Conservation (phyloP, 53 echinoderm and acorn worm species). For the Stichopus horrens region DNA sequence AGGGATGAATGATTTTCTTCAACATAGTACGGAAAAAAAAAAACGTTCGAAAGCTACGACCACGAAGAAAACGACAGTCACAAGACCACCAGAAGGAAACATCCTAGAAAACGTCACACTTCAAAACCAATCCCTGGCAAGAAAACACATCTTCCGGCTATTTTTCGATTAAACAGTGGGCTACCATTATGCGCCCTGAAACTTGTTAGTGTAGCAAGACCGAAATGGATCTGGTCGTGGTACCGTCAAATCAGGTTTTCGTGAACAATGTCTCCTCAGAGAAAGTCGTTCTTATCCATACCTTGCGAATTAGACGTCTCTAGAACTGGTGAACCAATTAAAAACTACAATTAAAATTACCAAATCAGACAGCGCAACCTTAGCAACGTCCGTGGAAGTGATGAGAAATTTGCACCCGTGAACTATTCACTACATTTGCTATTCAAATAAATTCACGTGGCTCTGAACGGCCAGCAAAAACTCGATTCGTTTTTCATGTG, state of each 20-base stretch:
- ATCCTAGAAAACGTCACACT: not conserved
- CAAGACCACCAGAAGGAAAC: not conserved
- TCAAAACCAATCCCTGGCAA: not conserved
- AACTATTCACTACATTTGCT: constrained; percentile 43
- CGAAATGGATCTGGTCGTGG: constrained; percentile 46
- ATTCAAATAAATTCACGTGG: constrained; percentile 55
- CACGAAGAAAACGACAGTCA: constrained; percentile 11
- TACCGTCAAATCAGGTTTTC: constrained; percentile 45
- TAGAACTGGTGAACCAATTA: constrained; percentile 36
- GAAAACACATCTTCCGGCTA: not conserved
- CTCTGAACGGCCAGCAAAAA: constrained; percentile 42
- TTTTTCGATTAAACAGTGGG: not conserved
- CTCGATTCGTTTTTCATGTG: constrained; percentile 26
- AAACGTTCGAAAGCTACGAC: not conserved
- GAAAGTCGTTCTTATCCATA: constrained; percentile 1
- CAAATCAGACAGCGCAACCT: constrained; percentile 35
- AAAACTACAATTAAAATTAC: constrained; percentile 51
- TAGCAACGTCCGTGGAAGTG: not conserved
- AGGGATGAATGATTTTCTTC: not conserved
- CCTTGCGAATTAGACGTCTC: constrained; percentile 50
- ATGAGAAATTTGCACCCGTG: constrained; percentile 46
- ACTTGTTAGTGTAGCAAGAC: constrained; percentile 37
- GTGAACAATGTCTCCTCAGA: constrained; percentile 19
- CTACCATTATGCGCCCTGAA: not conserved
- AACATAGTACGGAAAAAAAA: not conserved